Base-by-base conservation (phyloP, 2,888 invertebrate species). In the Nephrotoma appendiculata region DNA sequence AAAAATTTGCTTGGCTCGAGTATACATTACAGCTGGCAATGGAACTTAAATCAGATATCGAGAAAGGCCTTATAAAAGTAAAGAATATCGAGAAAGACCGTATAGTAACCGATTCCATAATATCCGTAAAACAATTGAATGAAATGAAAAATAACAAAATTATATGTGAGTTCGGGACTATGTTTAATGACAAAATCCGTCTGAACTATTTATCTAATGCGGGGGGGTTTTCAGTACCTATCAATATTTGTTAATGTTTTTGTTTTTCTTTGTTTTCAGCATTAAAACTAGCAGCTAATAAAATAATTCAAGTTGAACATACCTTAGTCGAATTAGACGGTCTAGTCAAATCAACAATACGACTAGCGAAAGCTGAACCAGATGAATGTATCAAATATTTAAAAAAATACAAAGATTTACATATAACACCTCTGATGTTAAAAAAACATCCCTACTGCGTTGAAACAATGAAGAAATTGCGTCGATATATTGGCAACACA, bases 381-480 rank as follows among this genome's bases (percentile, higher is more conserved):
- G 95, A 95, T 48, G 92, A 94, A 87, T 96, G 96, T 88, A 90
- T 97, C 48, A 93, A 94, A 86, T 92, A 95, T 1, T 92, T 97
- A 88, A 95, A 96, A 83, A 93, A 95, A 87, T 91, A 93, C 6
- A 91, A 92, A 87, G 92, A 92, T 41, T 86, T 86, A 52, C 90
- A 91, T 85, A 86, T 91, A 6, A 95, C 95, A 88, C 94, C 95
- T 0, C 91, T 96, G 41, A 96, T 96, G 95, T 91, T 98, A 83
- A 93, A 96, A 87, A 97, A 97, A 89, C 96, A 97, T 92, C 95
- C 96, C 0, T 94, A 95, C 85, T 94, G 96, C 88, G 93, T 97
- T 85, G 95, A 96, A 89, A 96, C 96, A 0, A 93, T 97, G 86
- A 95, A 95, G 89, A 94, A 96, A 87, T 92, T 96, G 91, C 93